phyloP scores from a whole-genome alignment of 2,113 vertebrate species.

The Mandrillus leucophaeus region DNA sequence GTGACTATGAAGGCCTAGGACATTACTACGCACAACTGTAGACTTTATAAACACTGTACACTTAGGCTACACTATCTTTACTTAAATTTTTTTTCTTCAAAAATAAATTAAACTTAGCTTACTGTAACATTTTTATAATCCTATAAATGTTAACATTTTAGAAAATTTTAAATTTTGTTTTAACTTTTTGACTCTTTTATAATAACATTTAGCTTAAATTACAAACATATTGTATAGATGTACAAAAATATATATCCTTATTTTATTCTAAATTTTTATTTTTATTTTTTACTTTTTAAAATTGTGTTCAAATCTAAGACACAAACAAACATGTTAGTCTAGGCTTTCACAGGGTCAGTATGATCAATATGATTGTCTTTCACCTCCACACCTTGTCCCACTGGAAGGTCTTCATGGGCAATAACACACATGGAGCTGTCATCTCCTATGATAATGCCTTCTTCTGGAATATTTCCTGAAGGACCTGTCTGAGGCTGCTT shows the following conservation, averaged over 20 bases:
- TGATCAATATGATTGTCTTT: neutral
- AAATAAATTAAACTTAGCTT: neutral
- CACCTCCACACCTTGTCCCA: neutral
- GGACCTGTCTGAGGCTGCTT: neutral
- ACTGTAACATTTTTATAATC: neutral
- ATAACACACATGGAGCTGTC: neutral
- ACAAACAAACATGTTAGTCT: neutral
- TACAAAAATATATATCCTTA: neutral
- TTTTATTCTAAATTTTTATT: neutral
- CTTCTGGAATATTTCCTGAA: neutral
- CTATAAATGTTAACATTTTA: neutral
- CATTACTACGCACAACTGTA: neutral
- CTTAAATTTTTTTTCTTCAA: neutral
- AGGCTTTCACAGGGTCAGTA: neutral
- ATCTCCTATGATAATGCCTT: neutral
- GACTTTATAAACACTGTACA: neutral
- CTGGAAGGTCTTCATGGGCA: neutral
- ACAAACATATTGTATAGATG: neutral
- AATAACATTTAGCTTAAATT: neutral
- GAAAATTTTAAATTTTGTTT: neutral
- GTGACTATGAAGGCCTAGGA: neutral
- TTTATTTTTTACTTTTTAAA: neutral
- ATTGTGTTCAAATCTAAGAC: neutral
- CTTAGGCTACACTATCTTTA: neutral
- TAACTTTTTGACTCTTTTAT: neutral